phyloP scores from a whole-genome alignment of 2,888 invertebrate species.

The Noctua janthe region DNA sequence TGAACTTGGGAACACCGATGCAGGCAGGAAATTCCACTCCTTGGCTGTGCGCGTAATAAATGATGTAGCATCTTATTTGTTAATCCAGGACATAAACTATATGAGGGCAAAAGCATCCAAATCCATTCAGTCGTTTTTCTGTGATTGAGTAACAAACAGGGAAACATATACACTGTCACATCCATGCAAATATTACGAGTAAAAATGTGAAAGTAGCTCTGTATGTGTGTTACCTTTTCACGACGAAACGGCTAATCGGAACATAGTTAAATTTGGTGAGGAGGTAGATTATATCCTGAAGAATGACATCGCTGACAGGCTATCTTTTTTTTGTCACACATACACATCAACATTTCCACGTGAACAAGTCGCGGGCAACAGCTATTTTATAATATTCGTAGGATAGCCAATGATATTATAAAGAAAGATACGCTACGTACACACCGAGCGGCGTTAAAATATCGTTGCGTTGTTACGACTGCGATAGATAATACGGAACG shows the following conservation, averaged over 20 bases:
- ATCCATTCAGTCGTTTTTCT: background rate
- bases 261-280: background rate
- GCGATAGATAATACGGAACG: no score
- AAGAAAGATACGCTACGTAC: no score
- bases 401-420: no score
- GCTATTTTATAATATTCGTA: background rate
- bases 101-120: background rate
- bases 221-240: background rate
- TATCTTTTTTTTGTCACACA: no score
- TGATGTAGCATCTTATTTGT: background rate
- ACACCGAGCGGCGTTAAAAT: no score
- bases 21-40: no score
- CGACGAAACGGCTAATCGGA: background rate
- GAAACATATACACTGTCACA: background rate
- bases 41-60: no score
- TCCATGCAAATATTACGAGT: background rate
- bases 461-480: no score
- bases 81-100: background rate
- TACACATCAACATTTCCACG: no score
- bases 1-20: no score
- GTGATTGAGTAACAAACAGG: no score
- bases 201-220: background rate
- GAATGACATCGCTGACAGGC: no score
- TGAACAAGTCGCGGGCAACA: background rate
- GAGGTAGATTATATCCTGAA: background rate